Percentiles rank a stretch among this genome's conserved stretches.
Evolutionary conservation across 2,797 vertebrate genomes (phyloP).

Genomic region (Myripristis jacobus): DNA sequence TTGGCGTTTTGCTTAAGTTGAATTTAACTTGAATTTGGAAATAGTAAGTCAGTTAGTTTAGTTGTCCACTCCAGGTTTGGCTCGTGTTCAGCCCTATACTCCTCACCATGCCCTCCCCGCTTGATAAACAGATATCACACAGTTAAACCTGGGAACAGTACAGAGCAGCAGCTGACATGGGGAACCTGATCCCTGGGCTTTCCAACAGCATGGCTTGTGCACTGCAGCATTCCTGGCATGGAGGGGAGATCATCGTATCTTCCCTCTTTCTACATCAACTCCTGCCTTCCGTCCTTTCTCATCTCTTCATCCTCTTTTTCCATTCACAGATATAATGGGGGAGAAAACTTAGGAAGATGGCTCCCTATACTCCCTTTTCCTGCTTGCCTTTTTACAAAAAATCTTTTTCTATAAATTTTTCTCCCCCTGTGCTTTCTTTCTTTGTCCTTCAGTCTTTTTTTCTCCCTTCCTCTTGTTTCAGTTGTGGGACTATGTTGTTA

Average conservation of each 20-base stretch:
- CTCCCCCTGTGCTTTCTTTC: not conserved
- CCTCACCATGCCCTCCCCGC: conserved; percentile 33
- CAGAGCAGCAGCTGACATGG: conserved; percentile 76
- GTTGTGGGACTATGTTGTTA: not conserved
- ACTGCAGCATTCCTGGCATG: conserved; percentile 76
- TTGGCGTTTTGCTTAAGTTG: too few species aligned
- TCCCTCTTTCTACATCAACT: conserved; percentile 47
- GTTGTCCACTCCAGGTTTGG: conserved; percentile 16
- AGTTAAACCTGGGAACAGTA: conserved; percentile 62
- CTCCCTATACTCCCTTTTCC: not conserved
- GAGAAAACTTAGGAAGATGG: conserved; percentile 7
- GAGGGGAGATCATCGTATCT: conserved; percentile 58
- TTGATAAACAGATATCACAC: conserved; percentile 66
- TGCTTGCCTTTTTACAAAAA: not conserved
- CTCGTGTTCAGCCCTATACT: not conserved
- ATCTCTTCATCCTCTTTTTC: conserved; percentile 28
- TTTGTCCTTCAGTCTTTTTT: not conserved
- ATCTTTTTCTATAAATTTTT: too few species aligned
- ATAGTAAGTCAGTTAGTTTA: not conserved
- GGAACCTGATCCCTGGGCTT: conserved; percentile 79
- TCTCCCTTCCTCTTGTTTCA: not conserved
- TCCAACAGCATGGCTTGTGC: conserved; percentile 73
- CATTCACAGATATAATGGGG: conserved; percentile 32
- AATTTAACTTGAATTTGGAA: not conserved
- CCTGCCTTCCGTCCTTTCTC: conserved; percentile 44